Conservation (phyloP, 2,113 vertebrate species). For the Lycaon pictus region DNA sequence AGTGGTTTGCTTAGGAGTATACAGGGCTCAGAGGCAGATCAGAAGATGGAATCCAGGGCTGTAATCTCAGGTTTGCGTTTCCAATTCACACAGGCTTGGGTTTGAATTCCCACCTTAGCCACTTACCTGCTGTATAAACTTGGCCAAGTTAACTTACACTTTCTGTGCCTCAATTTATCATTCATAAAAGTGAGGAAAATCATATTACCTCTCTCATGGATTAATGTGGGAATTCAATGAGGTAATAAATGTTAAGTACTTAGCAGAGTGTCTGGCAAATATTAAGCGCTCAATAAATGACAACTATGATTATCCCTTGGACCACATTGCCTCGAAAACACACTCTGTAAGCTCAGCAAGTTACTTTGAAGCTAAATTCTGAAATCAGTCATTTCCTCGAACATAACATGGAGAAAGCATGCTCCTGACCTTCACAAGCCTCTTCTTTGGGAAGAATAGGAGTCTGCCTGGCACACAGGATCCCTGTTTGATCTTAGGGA, state of each 20-base stretch:
- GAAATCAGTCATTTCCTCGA: not conserved
- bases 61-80: not conserved
- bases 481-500: not conserved
- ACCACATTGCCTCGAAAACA: not conserved
- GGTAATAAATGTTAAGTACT: not conserved
- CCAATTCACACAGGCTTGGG: not conserved
- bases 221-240: conserved; percentile 2
- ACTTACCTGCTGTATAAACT: not conserved
- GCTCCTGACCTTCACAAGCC: not conserved
- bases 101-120: not conserved
- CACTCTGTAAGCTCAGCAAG: not conserved
- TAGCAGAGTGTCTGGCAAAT: not conserved
- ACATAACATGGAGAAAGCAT: not conserved
- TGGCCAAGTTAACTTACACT: not conserved
- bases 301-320: not conserved
- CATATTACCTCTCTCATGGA: not conserved
- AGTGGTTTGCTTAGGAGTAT: not conserved
- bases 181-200: not conserved
- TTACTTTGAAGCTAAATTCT: not conserved
- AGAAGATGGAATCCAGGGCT: not conserved
- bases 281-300: not conserved
- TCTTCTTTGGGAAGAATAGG: not conserved
- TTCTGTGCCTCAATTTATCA: not conserved
- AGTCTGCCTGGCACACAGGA: not conserved
- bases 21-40: not conserved